Base-by-base conservation (phyloP, 2,888 invertebrate genomes). In the Ferrisia virgata region DNA sequence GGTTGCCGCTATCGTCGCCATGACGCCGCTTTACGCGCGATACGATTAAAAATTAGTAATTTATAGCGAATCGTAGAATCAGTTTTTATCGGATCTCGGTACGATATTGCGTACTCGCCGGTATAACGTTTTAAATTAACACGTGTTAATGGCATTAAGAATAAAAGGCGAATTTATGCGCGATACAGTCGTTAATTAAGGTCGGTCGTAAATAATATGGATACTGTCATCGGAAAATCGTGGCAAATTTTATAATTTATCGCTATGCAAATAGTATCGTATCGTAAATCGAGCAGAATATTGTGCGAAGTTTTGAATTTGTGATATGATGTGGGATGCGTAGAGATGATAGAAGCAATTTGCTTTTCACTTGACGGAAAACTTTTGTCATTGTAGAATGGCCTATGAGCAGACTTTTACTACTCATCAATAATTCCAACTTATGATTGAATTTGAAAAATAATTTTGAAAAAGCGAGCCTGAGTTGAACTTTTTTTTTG, bases 101-200 rank as follows among this genome's bases (percentile, higher is more conserved):
- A 47, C 18, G 47, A 8, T n/a, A 33, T 69, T 76, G 33, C 36
- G 36, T n/a, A 11, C n/a, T 36, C n/a, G 33, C n/a, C 36, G 76
- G 43, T 15, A 13, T 69, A 39, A 79, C 79, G 28, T 79, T 79
- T n/a, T 47, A 47, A 47, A 79, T 47, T 47, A 79, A 79, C 79
- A 79, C 43, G 79, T 79, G 79, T 79, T 79, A 79, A 79, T 79
- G 79, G 79, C 79, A 25, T 79, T 47, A 28, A 47, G 47, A 43
- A 79, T 79, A 79, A 79, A 79, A 79, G 53, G 40, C 31, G 47
- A 79, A 79, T 79, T 79, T 79, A 79, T 53, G 79, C 47, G 31
- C 39, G 39, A 39, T 47, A 31, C 18, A 39, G 47, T 79, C 79
- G 79, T 79, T 79, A 79, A 79, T 79, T 79, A 79, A 40, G 31